Percentiles rank a stretch among this genome's conserved stretches.
Evolutionary conservation across 2,113 vertebrate species (phyloP).

Genomic region (Ammodytes marinus): DNA sequence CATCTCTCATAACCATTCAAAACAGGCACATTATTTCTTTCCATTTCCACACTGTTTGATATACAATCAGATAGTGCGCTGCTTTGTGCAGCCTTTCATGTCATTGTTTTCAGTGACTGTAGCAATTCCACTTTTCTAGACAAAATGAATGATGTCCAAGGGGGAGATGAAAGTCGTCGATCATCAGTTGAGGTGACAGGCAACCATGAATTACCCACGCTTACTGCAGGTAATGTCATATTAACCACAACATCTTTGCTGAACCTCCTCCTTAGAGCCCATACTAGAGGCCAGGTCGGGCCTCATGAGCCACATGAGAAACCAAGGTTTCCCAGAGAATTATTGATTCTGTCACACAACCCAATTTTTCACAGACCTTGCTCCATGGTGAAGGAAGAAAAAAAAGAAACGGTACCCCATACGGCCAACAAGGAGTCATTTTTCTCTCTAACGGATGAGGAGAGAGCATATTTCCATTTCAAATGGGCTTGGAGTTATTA

Average conservation of each 20-base stretch:
- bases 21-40: conserved; percentile 63
- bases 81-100: conserved; percentile 49
- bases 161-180: conserved; percentile 64
- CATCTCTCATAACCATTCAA: conserved; percentile 71
- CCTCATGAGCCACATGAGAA: conserved; percentile 43
- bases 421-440: conserved; percentile 62
- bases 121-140: conserved; percentile 51
- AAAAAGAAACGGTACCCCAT: conserved; percentile 51
- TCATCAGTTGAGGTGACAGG: conserved; percentile 50
- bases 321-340: conserved; percentile 66
- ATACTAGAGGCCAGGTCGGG: conserved; percentile 23
- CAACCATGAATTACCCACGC: conserved; percentile 49
- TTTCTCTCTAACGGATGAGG: conserved; percentile 72
- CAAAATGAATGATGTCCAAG: conserved; percentile 61
- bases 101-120: conserved; percentile 48
- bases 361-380: conserved; percentile 75
- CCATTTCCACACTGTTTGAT: conserved; percentile 61
- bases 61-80: conserved; percentile 48
- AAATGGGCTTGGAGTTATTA: conserved; percentile 86
- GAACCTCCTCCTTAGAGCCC: conserved; percentile 29
- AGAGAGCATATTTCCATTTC: conserved; percentile 83
- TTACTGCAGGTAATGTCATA: conserved; percentile 52
- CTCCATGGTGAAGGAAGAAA: conserved; percentile 50
- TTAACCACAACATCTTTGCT: conserved; percentile 51
- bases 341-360: conserved; percentile 77